Evolutionary conservation across 2,888 invertebrate species (phyloP).

Genomic region (Acanthosepion esculentum): DNA sequence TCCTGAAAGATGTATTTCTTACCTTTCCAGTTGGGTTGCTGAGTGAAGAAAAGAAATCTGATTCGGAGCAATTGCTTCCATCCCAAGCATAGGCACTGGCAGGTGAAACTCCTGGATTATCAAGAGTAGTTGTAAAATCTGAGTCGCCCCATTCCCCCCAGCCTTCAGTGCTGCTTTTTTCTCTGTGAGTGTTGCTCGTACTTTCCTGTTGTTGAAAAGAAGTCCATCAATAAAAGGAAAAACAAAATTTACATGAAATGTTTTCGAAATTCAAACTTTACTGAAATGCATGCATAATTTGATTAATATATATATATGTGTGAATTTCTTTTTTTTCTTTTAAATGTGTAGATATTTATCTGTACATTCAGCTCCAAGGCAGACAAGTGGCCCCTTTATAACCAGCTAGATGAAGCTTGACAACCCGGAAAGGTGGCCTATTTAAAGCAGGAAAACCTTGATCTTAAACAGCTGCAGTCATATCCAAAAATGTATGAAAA

Average conservation of each 20-base stretch:
- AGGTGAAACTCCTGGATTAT: slow-evolving; percentile 58
- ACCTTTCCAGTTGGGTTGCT: slow-evolving; percentile 49
- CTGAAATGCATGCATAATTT: not conserved
- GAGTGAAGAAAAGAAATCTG: slow-evolving; percentile 66
- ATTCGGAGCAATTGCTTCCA: slow-evolving; percentile 50
- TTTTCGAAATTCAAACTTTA: slow-evolving; percentile 50
- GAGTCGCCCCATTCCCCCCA: slow-evolving; percentile 57
- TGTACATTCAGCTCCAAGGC: too few relatives aligned
- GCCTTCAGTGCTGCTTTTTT: slow-evolving; percentile 53
- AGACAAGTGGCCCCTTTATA: too few relatives aligned
- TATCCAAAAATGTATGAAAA: too few relatives aligned
- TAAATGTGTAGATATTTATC: too few relatives aligned
- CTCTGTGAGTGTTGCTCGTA: slow-evolving; percentile 54
- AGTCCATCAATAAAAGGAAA: not conserved
- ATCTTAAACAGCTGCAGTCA: too few relatives aligned
- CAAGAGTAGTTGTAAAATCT: slow-evolving; percentile 62
- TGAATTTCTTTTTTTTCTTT: too few relatives aligned
- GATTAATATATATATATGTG: too few relatives aligned
- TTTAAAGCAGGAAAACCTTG: too few relatives aligned
- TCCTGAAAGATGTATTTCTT: not conserved
- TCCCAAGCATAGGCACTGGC: slow-evolving; percentile 72
- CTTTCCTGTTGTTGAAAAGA: slow-evolving; percentile 50
- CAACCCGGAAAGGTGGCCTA: too few relatives aligned
- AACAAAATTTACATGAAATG: slow-evolving; percentile 46
- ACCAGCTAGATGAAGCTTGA: too few relatives aligned